Base-by-base conservation (phyloP, 1,140 invertebrate genomes). In the Saccostrea cuccullata region DNA sequence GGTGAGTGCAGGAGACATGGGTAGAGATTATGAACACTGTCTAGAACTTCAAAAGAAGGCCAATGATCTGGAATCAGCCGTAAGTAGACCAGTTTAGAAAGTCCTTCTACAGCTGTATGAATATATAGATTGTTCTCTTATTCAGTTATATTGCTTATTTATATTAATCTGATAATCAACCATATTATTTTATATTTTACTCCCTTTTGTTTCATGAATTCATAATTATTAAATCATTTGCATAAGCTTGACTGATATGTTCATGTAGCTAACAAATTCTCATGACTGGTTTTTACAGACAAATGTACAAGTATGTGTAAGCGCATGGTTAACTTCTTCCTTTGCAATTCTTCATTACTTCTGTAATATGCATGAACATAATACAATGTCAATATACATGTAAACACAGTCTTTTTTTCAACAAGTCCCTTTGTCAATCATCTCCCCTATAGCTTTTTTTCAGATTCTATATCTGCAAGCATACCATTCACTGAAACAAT, bases 11-110 rank as follows among this genome's bases (percentile, higher is more conserved):
- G 97, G 97, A 83, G 98, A 99, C 91, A 97, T 97, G 56, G 98
- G 99, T 0, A 96, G 97, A 89, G 98, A 99, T 95, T 98, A 98
- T 94, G 99, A 99, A 95, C 98, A 99, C 95, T 99, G 98, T 94
- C 96, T 97, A 93, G 94, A 98, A 47, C 95, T 99, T 6, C 97
- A 98, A 93, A 96, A 98, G 77, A 99, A 98, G 94, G 95, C 99
- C 40, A 98, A 99, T 92, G 98, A 99, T 64, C 90, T 90, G 20
- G 93, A 94, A 85, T 93, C 93, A 6, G 93, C 93, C 84, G 93
- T 94, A 92, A 92, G 93, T 92, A 55, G 83, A 8, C 40, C 40
- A 36, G 11, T 30, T 20, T 47, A 47, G 30, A 36, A 36, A 36
- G 1, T 36, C 30, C 30, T 47, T 47, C 47, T 47, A 8, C 47